These are phyloP conservation scores for Globodera ellingtonae DNA, from an alignment of 1,140 invertebrate genomes.

Conservation along the genomic window DNA sequence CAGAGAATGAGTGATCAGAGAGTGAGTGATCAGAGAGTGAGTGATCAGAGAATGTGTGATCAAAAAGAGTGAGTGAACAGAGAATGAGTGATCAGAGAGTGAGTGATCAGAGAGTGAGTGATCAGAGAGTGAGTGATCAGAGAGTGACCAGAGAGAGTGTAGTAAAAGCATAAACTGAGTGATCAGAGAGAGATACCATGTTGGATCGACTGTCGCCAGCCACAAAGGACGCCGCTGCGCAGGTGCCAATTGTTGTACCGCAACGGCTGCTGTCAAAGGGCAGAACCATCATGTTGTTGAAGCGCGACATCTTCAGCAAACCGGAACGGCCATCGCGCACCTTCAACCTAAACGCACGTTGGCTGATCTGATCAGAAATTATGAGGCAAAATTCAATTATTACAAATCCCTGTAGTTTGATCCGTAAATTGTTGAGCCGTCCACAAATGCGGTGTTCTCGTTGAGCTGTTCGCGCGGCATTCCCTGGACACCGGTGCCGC, in stretches of 20 bases:
- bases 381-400: neutral
- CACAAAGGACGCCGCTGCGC: constrained; percentile 55
- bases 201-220: constrained; percentile 63
- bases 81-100: no score
- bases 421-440: constrained; percentile 63
- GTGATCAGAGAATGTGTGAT: no score
- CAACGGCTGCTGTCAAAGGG: constrained; percentile 62
- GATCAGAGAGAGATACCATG: neutral
- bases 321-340: constrained; percentile 63
- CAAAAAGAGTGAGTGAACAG: no score
- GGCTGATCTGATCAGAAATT: neutral
- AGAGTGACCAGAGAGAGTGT: no score
- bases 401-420: constrained; percentile 58
- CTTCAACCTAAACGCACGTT: constrained; percentile 24
- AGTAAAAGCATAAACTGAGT: no score
- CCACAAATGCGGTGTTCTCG: constrained; percentile 61
- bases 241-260: constrained; percentile 37
- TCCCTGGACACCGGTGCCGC: constrained; percentile 49
- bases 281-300: constrained; percentile 60
- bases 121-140: no score
- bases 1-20: no score
- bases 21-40: no score
- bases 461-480: constrained; percentile 60
- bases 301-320: constrained; percentile 58
- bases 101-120: no score